A percentile compares a stretch with the other conserved stretches of the same genome.
phyloP scores from a whole-genome alignment of 1,140 invertebrate genomes.

The Diprion similis region DNA sequence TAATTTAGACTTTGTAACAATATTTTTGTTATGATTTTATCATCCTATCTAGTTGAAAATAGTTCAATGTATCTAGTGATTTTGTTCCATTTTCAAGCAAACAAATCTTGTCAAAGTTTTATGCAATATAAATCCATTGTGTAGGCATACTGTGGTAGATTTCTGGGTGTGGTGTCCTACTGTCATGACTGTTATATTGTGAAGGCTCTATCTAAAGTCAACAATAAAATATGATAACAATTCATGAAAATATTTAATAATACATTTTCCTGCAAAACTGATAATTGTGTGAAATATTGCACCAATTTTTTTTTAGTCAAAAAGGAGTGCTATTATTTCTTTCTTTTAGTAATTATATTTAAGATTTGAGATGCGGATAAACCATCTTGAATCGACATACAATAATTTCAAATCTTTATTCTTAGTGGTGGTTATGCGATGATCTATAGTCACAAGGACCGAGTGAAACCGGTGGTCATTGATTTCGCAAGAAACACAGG shows the following conservation, averaged over 20 bases:
- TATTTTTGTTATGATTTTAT: conserved; percentile 11
- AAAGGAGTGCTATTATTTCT: conserved; percentile 11
- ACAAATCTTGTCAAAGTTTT: too few relatives aligned
- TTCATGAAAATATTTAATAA: too few relatives aligned
- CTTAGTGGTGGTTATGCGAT: conserved; percentile 76
- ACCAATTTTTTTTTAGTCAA: background rate
- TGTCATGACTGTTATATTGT: too few relatives aligned
- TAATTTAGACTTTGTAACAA: conserved; percentile 13
- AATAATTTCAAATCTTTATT: conserved; percentile 31
- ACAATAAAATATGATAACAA: too few relatives aligned
- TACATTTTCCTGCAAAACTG: too few relatives aligned
- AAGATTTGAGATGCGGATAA: conserved; percentile 18
- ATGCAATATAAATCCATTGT: too few relatives aligned
- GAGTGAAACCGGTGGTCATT: conserved; percentile 59
- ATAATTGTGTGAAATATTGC: too few relatives aligned
- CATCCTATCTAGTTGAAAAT: conserved; percentile 5
- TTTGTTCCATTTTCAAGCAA: too few relatives aligned
- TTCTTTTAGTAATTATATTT: conserved; percentile 23
- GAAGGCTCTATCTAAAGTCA: too few relatives aligned
- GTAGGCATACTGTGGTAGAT: too few relatives aligned
- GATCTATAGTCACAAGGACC: conserved; percentile 71
- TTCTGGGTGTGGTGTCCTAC: too few relatives aligned
- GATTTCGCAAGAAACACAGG: conserved; percentile 63
- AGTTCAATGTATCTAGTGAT: too few relatives aligned
- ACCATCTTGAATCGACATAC: background rate